Conservation (phyloP, 2,797 vertebrate species). For the Rhinophrynus dorsalis region DNA sequence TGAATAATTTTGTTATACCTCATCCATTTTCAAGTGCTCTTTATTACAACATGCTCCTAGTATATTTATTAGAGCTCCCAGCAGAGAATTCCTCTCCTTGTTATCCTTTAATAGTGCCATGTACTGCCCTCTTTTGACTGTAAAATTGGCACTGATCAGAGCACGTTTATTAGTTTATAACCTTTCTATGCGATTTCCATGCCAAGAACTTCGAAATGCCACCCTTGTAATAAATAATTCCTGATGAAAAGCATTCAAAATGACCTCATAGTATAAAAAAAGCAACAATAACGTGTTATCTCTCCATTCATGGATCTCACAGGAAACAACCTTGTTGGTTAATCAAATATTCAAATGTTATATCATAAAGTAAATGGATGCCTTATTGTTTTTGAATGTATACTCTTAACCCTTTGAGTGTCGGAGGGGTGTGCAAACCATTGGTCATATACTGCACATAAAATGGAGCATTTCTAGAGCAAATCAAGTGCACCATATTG, state of each 20-base stretch:
- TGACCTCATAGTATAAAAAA: constrained; percentile 4
- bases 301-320: background rate
- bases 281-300: background rate
- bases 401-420: too few relatives aligned
- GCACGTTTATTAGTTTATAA: constrained; percentile 59
- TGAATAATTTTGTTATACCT: constrained; percentile 81
- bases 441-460: too few relatives aligned
- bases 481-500: too few relatives aligned
- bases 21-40: constrained; percentile 74
- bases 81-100: constrained; percentile 70
- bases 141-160: constrained; percentile 60
- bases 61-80: constrained; percentile 71
- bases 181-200: constrained; percentile 58
- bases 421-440: too few relatives aligned
- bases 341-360: too few relatives aligned
- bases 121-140: constrained; percentile 61
- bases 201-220: constrained; percentile 61
- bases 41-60: constrained; percentile 66
- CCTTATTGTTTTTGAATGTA: too few relatives aligned
- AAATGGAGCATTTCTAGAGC: too few relatives aligned
- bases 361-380: too few relatives aligned
- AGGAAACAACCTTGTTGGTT: background rate
- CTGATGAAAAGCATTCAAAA: constrained; percentile 4
- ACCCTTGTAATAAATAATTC: constrained; percentile 54
- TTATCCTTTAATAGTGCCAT: constrained; percentile 66